Evolutionary conservation across 2,113 vertebrate genomes (phyloP).

Genomic region (Nothocercus nigrocapillus): DNA sequence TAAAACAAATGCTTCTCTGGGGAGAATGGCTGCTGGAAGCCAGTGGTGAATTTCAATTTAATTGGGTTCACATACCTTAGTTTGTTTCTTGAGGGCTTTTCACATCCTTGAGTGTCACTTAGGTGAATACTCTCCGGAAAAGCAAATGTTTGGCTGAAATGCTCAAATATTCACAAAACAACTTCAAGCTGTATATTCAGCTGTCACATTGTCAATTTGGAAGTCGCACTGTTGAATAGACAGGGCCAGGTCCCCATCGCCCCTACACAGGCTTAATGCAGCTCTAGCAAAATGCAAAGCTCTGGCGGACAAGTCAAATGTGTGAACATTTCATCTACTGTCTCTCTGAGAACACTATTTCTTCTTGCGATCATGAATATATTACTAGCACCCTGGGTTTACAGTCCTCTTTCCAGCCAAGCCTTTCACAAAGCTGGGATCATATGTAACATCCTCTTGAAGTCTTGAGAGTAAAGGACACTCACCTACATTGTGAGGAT

Average conservation of each 20-base stretch:
- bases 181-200: background rate
- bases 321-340: background rate
- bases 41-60: background rate
- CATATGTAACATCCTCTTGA: background rate
- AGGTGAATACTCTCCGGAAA: background rate
- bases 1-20: background rate
- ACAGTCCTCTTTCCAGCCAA: background rate
- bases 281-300: background rate
- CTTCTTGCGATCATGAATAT: background rate
- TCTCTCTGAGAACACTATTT: background rate
- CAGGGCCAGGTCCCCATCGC: background rate
- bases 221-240: background rate
- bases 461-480: background rate
- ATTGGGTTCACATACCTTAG: background rate
- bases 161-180: background rate
- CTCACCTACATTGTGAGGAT: background rate
- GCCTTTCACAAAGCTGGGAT: background rate
- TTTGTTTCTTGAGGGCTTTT: slow-evolving; percentile 50
- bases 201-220: background rate
- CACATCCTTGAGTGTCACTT: background rate
- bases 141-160: slow-evolving; percentile 11
- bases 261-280: background rate
- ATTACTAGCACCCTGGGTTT: background rate
- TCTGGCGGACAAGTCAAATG: background rate
- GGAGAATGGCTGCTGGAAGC: background rate